Evolutionary conservation across 64 coral and sea anemone genomes (phyloP).

Genomic region (Catalaphyllia jardinei): DNA sequence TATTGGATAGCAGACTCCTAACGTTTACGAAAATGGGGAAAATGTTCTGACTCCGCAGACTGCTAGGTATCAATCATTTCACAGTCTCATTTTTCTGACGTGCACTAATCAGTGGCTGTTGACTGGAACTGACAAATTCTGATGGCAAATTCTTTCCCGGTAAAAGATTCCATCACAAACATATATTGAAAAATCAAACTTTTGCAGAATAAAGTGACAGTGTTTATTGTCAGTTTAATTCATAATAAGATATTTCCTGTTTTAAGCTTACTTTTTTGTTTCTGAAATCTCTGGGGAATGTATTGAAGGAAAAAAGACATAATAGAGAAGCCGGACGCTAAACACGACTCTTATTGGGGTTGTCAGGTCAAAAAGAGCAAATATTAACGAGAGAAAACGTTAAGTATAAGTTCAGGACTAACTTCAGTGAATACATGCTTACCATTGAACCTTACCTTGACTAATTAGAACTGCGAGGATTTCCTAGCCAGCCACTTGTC

Average conservation of each 20-base stretch:
- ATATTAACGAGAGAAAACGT: too few relatives aligned
- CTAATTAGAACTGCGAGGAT: not conserved
- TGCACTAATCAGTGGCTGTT: not conserved
- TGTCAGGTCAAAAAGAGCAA: too few relatives aligned
- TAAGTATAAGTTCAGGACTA: too few relatives aligned
- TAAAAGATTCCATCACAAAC: not conserved
- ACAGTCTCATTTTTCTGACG: not conserved
- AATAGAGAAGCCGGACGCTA: too few relatives aligned
- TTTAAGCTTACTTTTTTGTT: too few relatives aligned
- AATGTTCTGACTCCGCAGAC: not conserved
- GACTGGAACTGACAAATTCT: not conserved
- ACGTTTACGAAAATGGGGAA: not conserved
- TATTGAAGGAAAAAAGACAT: too few relatives aligned
- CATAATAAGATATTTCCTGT: too few relatives aligned
- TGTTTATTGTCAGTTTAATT: not conserved
- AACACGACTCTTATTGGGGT: too few relatives aligned
- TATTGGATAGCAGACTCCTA: not conserved
- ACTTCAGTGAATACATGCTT: not conserved
- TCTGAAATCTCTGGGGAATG: too few relatives aligned
- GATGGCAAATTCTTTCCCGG: not conserved
- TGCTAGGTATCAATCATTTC: not conserved
- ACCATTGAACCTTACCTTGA: not conserved
- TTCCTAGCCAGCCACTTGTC: not conserved
- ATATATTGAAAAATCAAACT: not conserved
- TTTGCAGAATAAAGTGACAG: not conserved